Base-by-base conservation (phyloP, 2,113 vertebrate species). In the Vombatus ursinus region DNA sequence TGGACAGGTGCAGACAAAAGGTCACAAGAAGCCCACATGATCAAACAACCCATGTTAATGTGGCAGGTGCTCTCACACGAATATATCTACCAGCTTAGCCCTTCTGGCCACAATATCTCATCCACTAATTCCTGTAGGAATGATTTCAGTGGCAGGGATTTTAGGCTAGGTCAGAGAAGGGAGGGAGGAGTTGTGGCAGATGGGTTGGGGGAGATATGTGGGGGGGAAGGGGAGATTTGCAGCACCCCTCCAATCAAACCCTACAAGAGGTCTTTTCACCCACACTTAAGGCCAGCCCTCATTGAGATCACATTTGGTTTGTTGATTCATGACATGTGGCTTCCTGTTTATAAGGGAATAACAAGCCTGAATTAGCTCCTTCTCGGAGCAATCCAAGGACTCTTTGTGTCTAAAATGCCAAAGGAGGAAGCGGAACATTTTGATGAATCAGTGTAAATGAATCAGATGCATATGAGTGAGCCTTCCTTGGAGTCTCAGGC, bases 361-460 rank as follows among this genome's bases (percentile, higher is more conserved):
- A 93, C 92, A 90, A 95, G 95, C 31, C 26, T 96, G 49, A 94
- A 50, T 93, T 96, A 50, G 31, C 57, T 97, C 44, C 52, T 23
- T 84, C 68, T 96, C 92, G 96, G 52, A 68, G 49, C 94, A 95
- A 93, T 94, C 16, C 53, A 93, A 92, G 31, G 48, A 89, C 2
- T 94, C 23, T 95, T 91, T 95, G 52, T 92, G 14, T 95, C 91
- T 94, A 91, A 97, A 52, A 9, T 95, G 24, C 52, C 47, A 93
- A 4, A 95, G 57, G 89, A 96, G 77, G 68, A 96, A 93, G 50
- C 57, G 84, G 37, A 94, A 53, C 0, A 52, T 92, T 96, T 95
- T 95, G 47, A 93, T 93, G 53, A 97, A 61, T 84, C 84, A 95
- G 31, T 95, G n/a, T 95, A 96, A 97, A 94, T 97, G 91, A 95